Evolutionary conservation across 2,888 invertebrate species (phyloP).

Genomic region (Cecidostiba fungosa): DNA sequence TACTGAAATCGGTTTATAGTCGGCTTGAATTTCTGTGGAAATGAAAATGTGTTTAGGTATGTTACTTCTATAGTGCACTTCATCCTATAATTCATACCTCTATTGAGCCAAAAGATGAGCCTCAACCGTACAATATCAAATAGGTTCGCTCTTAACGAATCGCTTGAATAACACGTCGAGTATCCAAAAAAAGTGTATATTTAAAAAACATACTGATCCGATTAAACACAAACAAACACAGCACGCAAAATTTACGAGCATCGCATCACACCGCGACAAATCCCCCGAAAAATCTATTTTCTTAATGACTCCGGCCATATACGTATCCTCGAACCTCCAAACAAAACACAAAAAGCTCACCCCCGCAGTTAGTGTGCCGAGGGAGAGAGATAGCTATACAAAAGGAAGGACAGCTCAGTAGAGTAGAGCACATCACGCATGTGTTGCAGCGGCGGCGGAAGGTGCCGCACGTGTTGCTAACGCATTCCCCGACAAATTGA

Average conservation of each 20-base stretch:
- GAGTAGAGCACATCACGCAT: neutral
- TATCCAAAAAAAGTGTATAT: too few species aligned
- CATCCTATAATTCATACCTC: too few species aligned
- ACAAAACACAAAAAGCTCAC: neutral
- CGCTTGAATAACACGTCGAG: too few species aligned
- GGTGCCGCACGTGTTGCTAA: slow-evolving; percentile 76
- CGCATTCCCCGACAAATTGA: slow-evolving; percentile 80
- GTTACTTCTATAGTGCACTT: too few species aligned
- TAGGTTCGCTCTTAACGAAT: too few species aligned
- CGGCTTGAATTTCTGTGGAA: too few species aligned
- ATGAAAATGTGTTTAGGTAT: too few species aligned
- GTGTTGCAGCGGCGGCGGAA: slow-evolving; percentile 2
- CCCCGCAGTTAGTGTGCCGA: too few species aligned
- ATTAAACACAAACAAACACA: neutral
- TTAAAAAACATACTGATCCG: neutral
- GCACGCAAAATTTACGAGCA: too few species aligned
- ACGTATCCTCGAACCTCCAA: slow-evolving; percentile 10
- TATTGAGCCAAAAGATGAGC: too few species aligned
- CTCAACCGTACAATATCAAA: too few species aligned
- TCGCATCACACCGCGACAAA: neutral
- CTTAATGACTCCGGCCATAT: slow-evolving; percentile 44
- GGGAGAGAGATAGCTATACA: neutral
- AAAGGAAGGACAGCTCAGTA: neutral
- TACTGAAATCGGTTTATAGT: too few species aligned
- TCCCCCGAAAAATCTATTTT: slow-evolving; percentile 21